A percentile compares a stretch with the other conserved stretches of the same genome.
phyloP scores from a whole-genome alignment of 2,113 vertebrate species.

The Hipposideros armiger region DNA sequence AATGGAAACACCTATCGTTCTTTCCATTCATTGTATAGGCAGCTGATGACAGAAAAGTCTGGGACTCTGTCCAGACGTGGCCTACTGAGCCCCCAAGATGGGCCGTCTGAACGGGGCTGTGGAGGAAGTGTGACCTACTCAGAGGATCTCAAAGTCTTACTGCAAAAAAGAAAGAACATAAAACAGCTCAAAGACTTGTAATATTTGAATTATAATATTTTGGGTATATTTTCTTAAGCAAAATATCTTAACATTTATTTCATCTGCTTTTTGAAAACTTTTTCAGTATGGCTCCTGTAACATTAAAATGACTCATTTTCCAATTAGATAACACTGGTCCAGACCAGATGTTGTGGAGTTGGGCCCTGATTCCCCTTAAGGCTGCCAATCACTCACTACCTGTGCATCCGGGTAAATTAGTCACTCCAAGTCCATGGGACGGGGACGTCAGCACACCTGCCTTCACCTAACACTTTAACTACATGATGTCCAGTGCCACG shows the following conservation, averaged over 20 bases:
- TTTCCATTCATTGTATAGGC: background rate
- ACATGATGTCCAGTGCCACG: fast-evolving
- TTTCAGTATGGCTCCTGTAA: background rate
- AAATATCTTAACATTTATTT: background rate
- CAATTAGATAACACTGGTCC: too few relatives aligned
- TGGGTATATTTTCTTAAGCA: background rate
- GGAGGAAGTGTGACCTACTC: background rate
- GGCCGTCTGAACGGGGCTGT: fast-evolving
- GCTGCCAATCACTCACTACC: fast-evolving
- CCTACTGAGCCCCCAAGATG: fast-evolving
- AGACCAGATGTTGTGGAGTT: background rate
- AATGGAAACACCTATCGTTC: background rate
- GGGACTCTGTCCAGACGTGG: fast-evolving
- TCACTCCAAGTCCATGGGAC: too few relatives aligned
- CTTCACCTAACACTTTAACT: background rate
- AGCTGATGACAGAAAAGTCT: background rate
- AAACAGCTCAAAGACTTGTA: background rate
- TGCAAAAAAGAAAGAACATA: background rate
- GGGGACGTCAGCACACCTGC: fast-evolving
- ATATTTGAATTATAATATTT: background rate
- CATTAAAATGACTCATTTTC: background rate
- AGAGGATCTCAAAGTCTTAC: background rate
- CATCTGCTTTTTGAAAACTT: background rate
- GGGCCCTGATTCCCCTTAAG: background rate
- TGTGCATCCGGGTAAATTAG: too few relatives aligned